Conservation (phyloP, 92 coral and sea anemone genomes). For the Siderastrea radians region DNA sequence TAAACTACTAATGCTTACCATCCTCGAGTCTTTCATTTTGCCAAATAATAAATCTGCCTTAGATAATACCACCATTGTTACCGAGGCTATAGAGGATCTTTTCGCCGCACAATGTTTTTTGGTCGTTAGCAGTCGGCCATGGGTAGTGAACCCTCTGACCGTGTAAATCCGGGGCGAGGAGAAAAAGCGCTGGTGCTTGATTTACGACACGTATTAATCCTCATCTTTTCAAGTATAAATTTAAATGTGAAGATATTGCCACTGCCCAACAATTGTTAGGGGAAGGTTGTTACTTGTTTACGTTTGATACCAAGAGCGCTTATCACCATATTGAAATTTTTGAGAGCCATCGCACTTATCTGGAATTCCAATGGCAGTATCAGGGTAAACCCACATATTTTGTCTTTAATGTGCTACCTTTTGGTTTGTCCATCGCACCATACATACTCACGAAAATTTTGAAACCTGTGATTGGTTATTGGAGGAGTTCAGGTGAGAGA, state of each 20-base stretch:
- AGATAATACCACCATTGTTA: conserved; percentile 39
- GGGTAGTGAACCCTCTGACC: conserved; percentile 19
- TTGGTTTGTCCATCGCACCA: conserved; percentile 25
- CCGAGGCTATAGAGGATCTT: conserved; percentile 17
- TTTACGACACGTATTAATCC: conserved; percentile 57
- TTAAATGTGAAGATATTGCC: conserved; percentile 22
- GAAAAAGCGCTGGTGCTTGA: conserved; percentile 65
- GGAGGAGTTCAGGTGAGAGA: conserved; percentile 31
- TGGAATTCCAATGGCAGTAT: conserved; percentile 3
- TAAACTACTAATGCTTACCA: conserved; percentile 49
- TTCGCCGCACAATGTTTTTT: conserved; percentile 33
- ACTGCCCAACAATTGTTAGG: conserved; percentile 24
- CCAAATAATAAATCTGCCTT: conserved; percentile 52
- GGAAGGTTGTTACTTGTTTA: conserved; percentile 7
- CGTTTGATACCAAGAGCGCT: conserved; percentile 31
- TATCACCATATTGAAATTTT: conserved; percentile 11
- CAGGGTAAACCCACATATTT: not conserved
- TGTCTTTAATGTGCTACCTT: not conserved
- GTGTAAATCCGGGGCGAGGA: conserved; percentile 51
- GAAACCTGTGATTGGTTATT: conserved; percentile 25
- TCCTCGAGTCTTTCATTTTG: conserved; percentile 45
- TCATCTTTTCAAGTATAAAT: conserved; percentile 37
- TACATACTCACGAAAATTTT: conserved; percentile 21
- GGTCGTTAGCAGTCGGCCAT: conserved; percentile 20
- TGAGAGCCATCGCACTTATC: conserved; percentile 16